A percentile compares a stretch with the other conserved stretches of the same genome.
These are phyloP conservation scores for Hemibagrus wyckioides DNA, from an alignment of 2,113 vertebrate genomes.

Conservation along the genomic window DNA sequence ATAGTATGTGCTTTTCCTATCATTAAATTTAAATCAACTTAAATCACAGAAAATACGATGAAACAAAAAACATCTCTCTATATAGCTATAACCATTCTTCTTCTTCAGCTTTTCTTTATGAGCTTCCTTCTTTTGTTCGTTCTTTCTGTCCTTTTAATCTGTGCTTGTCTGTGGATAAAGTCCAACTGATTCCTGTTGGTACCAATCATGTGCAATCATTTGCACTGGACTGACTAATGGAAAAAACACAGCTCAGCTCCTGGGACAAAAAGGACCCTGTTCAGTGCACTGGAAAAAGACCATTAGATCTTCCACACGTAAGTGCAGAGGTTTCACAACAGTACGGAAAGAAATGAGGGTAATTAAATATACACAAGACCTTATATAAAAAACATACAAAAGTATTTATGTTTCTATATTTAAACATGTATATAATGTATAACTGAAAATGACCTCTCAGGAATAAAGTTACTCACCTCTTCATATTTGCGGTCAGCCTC, in stretches of 20 bases:
- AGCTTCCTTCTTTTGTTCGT: not conserved
- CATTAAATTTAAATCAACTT: not conserved
- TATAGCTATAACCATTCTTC: not conserved
- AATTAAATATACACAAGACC: not conserved
- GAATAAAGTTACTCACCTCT: constrained; percentile 76
- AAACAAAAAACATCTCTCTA: not conserved
- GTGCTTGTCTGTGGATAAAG: not conserved
- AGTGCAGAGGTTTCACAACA: not conserved
- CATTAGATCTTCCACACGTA: not conserved
- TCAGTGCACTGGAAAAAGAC: not conserved
- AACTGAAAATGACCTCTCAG: not conserved
- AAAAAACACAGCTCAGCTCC: not conserved
- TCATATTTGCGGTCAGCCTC: constrained; percentile 98
- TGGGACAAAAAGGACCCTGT: not conserved
- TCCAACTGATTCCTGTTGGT: not conserved
- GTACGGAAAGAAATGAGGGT: not conserved
- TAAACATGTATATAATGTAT: not conserved
- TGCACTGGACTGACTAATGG: not conserved
- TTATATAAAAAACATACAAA: not conserved
- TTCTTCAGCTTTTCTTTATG: not conserved
- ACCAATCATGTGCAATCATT: not conserved
- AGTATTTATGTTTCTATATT: not conserved
- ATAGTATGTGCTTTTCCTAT: not conserved
- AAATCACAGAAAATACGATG: not conserved
- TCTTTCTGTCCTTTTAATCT: not conserved